Percentiles rank a stretch among this genome's conserved stretches.
These are phyloP conservation scores for Eumeta japonica DNA, from an alignment of 1,140 invertebrate genomes.

Conservation along the genomic window DNA sequence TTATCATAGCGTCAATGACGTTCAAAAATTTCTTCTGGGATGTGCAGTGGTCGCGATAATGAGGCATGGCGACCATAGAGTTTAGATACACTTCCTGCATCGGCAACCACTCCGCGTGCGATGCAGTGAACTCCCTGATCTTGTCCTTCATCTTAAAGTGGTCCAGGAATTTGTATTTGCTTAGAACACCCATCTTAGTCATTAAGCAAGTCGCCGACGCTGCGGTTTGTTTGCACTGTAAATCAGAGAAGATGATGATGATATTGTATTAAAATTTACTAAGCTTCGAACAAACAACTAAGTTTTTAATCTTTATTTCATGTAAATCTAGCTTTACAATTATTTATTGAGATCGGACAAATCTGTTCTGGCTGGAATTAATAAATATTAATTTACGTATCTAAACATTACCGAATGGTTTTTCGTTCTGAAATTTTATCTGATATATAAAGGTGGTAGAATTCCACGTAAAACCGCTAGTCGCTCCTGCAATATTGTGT, in stretches of 20 bases:
- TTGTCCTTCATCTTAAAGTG: slow-evolving; percentile 41
- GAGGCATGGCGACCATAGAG: slow-evolving; percentile 17
- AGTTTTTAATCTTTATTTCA: no score
- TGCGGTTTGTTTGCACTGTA: slow-evolving; percentile 32
- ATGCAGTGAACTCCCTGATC: slow-evolving; percentile 17
- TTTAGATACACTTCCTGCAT: slow-evolving; percentile 18
- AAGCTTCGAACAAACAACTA: no score
- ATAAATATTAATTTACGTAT: no score
- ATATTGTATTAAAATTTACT: no score
- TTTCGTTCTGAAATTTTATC: no score
- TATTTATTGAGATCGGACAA: no score
- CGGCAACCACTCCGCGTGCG: slow-evolving; percentile 11
- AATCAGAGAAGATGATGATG: slow-evolving; percentile 8
- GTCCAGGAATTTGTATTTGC: slow-evolving; percentile 38
- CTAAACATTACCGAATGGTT: no score
- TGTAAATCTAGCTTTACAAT: no score
- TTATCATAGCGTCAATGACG: slow-evolving; percentile 36
- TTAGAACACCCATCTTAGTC: slow-evolving; percentile 34
- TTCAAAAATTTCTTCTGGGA: slow-evolving; percentile 39
- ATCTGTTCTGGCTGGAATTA: no score
- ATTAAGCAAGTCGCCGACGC: slow-evolving; percentile 28
- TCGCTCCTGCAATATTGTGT: no score
- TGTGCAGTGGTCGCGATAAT: slow-evolving; percentile 31
- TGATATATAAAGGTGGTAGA: no score
- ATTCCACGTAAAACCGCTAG: no score